Evolutionary conservation across 2,888 invertebrate species (phyloP).

Genomic region (Megaustenia siamemsis): DNA sequence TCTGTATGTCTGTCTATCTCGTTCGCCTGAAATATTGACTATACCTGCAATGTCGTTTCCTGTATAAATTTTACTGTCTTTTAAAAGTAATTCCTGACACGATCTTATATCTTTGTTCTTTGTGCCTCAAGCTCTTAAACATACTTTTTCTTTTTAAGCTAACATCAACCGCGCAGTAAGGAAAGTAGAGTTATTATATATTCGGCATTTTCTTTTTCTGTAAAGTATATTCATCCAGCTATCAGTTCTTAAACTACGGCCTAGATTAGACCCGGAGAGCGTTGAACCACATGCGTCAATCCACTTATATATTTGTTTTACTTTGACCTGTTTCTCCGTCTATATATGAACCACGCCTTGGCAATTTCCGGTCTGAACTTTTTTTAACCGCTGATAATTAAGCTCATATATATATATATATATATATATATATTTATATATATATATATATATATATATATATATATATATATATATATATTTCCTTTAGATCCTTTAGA

Average conservation of each 20-base stretch:
- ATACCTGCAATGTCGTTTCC: too few relatives aligned
- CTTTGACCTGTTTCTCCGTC: background rate
- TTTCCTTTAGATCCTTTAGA: too few relatives aligned
- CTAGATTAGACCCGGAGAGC: background rate
- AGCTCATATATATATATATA: constrained; percentile 7
- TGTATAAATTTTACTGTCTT: too few relatives aligned
- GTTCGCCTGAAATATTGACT: too few relatives aligned
- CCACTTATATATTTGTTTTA: constrained; percentile 22
- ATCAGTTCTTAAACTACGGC: constrained; percentile 2
- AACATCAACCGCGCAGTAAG: background rate
- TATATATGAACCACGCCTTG: constrained; percentile 24
- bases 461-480: background rate
- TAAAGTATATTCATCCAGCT: background rate
- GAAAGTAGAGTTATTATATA: background rate
- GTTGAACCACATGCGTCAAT: constrained; percentile 19
- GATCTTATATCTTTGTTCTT: too few relatives aligned
- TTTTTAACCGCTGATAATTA: too few relatives aligned
- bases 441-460: constrained; percentile 9
- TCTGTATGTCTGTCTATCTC: too few relatives aligned
- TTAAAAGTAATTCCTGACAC: too few relatives aligned
- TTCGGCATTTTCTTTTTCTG: background rate
- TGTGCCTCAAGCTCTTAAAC: too few relatives aligned
- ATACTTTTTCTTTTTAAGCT: too few relatives aligned
- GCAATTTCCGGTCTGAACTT: background rate
- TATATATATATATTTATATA: constrained; percentile 16